Evolutionary conservation across 2,113 vertebrate genomes (phyloP).

Genomic region (Oryctolagus cuniculus): mOryCun1.1 NC_091434.1:20665501-20666000

Average conservation of each 20-base stretch:
- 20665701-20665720: constrained; percentile 5
- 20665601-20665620: not conserved
- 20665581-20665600: not conserved
- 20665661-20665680: not conserved
- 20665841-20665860: not conserved
- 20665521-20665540: not conserved
- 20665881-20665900: too few species aligned
- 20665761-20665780: not conserved
- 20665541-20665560: not conserved
- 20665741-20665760: not conserved
- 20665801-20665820: not conserved
- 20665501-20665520: not conserved
- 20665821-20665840: not conserved
- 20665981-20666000: not conserved
- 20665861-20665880: not conserved
- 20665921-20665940: not conserved
- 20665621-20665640: not conserved
- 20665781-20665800: not conserved
- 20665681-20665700: not conserved
- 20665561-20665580: not conserved
- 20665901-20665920: not conserved
- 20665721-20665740: not conserved
- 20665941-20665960: not conserved
- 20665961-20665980: not conserved
- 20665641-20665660: constrained; percentile 27